phyloP scores from a whole-genome alignment of 2,113 vertebrate genomes.

The Melospiza melodia region DNA sequence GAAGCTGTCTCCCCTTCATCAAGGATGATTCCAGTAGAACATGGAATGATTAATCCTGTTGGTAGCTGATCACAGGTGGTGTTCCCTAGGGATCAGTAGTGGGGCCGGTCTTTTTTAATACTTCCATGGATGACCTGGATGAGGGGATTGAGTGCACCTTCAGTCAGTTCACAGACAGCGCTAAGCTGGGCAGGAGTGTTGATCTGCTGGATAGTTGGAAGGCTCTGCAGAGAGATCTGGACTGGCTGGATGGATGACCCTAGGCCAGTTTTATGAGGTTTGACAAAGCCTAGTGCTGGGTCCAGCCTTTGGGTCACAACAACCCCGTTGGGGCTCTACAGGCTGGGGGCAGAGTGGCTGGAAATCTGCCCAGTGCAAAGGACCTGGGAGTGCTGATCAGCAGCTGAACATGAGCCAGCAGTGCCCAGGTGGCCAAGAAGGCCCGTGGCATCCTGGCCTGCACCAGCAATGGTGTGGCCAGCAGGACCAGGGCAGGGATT shows the following conservation, averaged over 20 bases:
- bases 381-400: background rate
- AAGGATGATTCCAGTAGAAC: background rate
- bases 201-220: background rate
- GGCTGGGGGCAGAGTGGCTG: background rate
- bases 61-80: background rate
- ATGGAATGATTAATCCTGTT: background rate
- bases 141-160: background rate
- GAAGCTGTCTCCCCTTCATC: background rate
- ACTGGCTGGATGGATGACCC: fast-evolving
- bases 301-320: too few relatives aligned
- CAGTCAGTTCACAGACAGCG: background rate
- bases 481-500: background rate
- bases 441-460: background rate
- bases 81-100: background rate
- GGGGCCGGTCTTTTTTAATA: background rate
- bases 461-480: background rate
- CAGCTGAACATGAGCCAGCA: background rate
- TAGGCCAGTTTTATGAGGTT: background rate
- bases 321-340: background rate
- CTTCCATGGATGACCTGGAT: background rate
- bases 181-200: background rate
- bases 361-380: background rate
- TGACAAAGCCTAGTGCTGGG: background rate
- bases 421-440: background rate
- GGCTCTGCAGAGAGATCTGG: background rate